A percentile compares a stretch with the other conserved stretches of the same genome.
Conservation (phyloP, 2,888 invertebrate genomes). For the Drosophila testacea region DNA sequence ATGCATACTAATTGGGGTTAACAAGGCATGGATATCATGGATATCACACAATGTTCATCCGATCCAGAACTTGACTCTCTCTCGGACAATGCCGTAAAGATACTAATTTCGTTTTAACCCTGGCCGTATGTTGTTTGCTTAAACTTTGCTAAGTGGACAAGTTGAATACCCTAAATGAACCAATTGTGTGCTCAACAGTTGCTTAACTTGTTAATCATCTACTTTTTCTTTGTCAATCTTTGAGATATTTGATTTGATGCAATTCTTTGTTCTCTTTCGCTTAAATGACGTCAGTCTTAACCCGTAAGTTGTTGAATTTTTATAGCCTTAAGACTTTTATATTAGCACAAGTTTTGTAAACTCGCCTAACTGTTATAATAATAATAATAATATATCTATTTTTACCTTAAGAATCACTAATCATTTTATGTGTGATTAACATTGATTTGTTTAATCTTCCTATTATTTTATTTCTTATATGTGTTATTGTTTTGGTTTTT, state of each 20-base stretch:
- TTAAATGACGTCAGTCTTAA: conserved; percentile 12
- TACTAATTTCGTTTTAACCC: conserved; percentile 15
- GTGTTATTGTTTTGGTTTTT: too few relatives aligned
- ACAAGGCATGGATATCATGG: conserved; percentile 52
- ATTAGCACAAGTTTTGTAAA: too few relatives aligned
- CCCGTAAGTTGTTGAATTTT: conserved; percentile 1
- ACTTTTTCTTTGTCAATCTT: not conserved
- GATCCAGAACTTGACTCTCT: conserved; percentile 13
- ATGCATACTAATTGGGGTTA: conserved; percentile 74
- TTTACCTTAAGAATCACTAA: too few relatives aligned
- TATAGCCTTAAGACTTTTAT: too few relatives aligned
- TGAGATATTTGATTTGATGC: conserved; percentile 2
- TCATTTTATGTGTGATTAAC: too few relatives aligned
- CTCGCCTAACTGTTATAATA: too few relatives aligned
- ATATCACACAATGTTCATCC: conserved; percentile 13
- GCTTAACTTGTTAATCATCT: conserved; percentile 1
- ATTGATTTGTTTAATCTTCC: not conserved
- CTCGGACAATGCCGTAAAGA: conserved; percentile 18
- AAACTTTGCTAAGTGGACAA: conserved; percentile 12
- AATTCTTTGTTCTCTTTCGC: not conserved
- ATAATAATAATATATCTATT: too few relatives aligned
- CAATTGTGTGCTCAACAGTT: conserved; percentile 15
- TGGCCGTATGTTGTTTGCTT: conserved; percentile 1
- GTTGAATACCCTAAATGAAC: conserved; percentile 12
- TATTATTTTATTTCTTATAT: not conserved